Evolutionary conservation across 2,113 vertebrate genomes (phyloP).

Genomic region (Holacanthus passer): DNA sequence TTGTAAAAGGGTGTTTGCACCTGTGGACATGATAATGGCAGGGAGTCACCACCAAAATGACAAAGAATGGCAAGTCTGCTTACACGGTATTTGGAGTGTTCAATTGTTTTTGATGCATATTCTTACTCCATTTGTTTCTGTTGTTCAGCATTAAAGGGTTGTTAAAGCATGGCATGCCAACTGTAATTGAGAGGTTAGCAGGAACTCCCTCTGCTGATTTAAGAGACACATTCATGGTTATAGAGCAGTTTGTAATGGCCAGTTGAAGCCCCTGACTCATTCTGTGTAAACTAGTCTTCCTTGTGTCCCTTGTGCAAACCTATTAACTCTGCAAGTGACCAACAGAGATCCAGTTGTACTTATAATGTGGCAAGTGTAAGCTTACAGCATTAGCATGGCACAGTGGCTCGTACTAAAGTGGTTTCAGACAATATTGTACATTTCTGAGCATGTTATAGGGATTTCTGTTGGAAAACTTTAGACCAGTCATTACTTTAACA

Average conservation of each 20-base stretch:
- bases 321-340: not conserved
- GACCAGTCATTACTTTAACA: conserved; percentile 3
- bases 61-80: too few species aligned
- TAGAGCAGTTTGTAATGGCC: not conserved
- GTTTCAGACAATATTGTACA: not conserved
- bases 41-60: not conserved
- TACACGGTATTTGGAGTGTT: too few species aligned
- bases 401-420: fast-evolving
- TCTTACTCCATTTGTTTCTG: not conserved
- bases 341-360: not conserved
- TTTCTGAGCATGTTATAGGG: not conserved
- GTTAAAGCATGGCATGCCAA: not conserved
- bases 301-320: not conserved
- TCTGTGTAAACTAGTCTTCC: not conserved
- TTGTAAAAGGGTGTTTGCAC: not conserved
- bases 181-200: not conserved
- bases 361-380: not conserved
- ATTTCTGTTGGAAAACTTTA: not conserved
- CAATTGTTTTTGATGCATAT: too few species aligned
- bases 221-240: not conserved
- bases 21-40: not conserved
- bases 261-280: not conserved
- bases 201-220: not conserved
- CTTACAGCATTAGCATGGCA: not conserved
- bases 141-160: not conserved